Base-by-base conservation (phyloP, 1,140 invertebrate genomes). In the Caenorhabditis remanei region DNA sequence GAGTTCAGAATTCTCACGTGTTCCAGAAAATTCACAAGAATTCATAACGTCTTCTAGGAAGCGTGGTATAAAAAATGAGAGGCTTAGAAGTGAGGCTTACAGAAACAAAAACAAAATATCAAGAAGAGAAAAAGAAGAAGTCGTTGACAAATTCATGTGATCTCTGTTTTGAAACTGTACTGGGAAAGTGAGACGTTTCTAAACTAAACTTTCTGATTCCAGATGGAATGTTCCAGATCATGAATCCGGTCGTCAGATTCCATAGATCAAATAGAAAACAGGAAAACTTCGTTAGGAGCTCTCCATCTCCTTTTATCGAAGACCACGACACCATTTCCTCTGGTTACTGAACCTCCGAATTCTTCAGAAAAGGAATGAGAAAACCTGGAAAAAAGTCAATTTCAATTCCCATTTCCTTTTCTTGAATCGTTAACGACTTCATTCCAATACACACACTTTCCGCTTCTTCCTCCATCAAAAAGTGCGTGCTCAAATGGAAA, bases 31-130 rank as follows among this genome's bases (percentile, higher is more conserved):
- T 63, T n/a, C n/a, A 32, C 7, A 63, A 63, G 61, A 63, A 63
- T 3, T 9, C 11, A 53, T 8, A 1, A 58, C 5, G 56, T n/a
- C 50, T 53, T 53, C 50, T 9, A 58, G 24, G 32, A 63, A 13
- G 61, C 61, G 61, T 21, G 61, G 61, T 63, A 63, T 24, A 63
- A 63, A 63, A 63, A 63, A 63, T 63, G 61, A 63, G 61, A 63
- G 61, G 61, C 61, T 63, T 63, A 63, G 24, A 63, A 32, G 24
- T 40, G 61, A 32, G n/a, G 61, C 61, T 63, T 63, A 3, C 21
- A 58, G 56, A 58, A 58, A 58, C 56, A 58, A 16, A 58, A 58
- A 58, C 16, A 58, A 58, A 19, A 58, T 21, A 21, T 19, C 9
- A 9, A 9, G 9, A 53, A 53, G 21, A 21, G 56, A 58, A 58